Conservation (phyloP, 2,888 invertebrate species). For the Junonia oenone region DNA sequence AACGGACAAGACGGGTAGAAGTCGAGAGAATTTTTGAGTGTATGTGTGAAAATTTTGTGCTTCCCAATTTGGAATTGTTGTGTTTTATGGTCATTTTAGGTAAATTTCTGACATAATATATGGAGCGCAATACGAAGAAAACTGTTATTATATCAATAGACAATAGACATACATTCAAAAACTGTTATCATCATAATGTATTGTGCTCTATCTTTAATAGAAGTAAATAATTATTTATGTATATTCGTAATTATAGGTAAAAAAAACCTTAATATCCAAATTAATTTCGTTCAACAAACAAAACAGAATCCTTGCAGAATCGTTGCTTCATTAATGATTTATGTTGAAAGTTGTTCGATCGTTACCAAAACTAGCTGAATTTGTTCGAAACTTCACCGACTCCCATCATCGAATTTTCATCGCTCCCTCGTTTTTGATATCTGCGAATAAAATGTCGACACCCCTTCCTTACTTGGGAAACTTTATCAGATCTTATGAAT, state of each 20-base stretch:
- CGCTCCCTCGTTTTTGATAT: slow-evolving; percentile 22
- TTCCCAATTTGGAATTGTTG: too few species aligned
- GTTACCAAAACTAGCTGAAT: slow-evolving; percentile 24
- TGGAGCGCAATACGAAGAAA: too few species aligned
- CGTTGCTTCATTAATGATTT: slow-evolving; percentile 14
- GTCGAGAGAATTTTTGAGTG: too few species aligned
- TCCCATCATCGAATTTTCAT: slow-evolving; percentile 21
- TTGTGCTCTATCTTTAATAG: too few species aligned
- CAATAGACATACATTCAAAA: too few species aligned
- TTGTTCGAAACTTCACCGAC: slow-evolving; percentile 21
- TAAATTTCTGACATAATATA: too few species aligned
- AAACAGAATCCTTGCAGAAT: slow-evolving; percentile 1
- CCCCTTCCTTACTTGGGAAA: slow-evolving; percentile 13
- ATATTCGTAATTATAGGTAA: neutral
- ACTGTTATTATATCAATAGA: too few species aligned
- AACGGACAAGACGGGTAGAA: too few species aligned
- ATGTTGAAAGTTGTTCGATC: slow-evolving; percentile 23
- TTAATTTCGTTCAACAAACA: neutral
- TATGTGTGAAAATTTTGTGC: too few species aligned
- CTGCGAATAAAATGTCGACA: slow-evolving; percentile 22
- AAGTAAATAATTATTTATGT: neutral
- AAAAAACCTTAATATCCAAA: neutral
- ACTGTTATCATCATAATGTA: too few species aligned
- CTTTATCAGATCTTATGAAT: slow-evolving; percentile 7
- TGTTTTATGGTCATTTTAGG: too few species aligned